A percentile compares a stretch with the other conserved stretches of the same genome.
Conservation (phyloP, 1,140 invertebrate species). For the Portunus trituberculatus region DNA sequence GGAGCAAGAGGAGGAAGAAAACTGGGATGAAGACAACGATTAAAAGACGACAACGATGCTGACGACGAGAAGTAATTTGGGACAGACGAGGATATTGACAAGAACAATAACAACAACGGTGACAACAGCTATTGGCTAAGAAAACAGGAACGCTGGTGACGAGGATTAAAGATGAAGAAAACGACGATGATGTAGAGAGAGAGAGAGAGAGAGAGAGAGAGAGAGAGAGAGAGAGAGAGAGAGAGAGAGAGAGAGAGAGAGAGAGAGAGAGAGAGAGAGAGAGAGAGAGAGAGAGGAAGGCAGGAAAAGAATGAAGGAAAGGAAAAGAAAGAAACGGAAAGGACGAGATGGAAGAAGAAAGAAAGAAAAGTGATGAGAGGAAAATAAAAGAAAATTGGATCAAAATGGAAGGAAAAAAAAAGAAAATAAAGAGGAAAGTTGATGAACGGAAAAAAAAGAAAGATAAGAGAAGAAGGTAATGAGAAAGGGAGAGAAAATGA, state of each 20-base stretch:
- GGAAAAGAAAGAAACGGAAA: background rate
- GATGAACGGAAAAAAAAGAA: too few relatives aligned
- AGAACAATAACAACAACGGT: background rate
- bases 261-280: background rate
- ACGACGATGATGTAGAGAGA: too few relatives aligned
- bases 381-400: background rate
- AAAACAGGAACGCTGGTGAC: too few relatives aligned
- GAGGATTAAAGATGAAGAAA: too few relatives aligned
- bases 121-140: background rate
- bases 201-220: too few relatives aligned
- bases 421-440: too few relatives aligned
- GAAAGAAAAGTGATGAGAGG: background rate
- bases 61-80: background rate
- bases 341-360: background rate
- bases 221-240: background rate
- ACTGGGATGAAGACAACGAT: background rate
- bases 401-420: too few relatives aligned
- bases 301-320: background rate
- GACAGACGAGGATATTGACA: too few relatives aligned
- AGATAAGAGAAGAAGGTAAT: too few relatives aligned
- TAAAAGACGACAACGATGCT: too few relatives aligned
- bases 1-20: background rate
- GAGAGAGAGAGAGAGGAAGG: background rate
- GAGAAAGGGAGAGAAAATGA: too few relatives aligned
- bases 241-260: conserved; percentile 28